phyloP scores from a whole-genome alignment of 2,888 invertebrate genomes.

The Caenorhabditis angaria region DNA sequence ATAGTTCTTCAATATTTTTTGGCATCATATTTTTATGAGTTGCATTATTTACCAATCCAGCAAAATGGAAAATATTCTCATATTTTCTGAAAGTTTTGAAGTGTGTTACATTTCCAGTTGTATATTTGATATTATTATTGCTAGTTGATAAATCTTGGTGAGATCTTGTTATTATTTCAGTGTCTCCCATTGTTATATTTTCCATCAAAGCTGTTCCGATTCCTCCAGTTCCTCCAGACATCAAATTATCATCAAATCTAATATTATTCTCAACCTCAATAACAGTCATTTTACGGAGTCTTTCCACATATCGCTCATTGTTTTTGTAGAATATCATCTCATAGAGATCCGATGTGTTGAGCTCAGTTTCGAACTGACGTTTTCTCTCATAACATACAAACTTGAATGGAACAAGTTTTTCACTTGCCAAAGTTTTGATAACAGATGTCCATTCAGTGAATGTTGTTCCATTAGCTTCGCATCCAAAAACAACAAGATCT shows the following conservation, averaged over 20 bases:
- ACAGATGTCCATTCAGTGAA: constrained; percentile 52
- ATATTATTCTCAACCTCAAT: background rate
- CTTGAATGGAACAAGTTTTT: constrained; percentile 34
- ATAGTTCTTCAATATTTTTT: constrained; percentile 39
- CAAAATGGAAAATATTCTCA: constrained; percentile 60
- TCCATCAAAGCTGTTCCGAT: constrained; percentile 48
- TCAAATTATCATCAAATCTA: constrained; percentile 25
- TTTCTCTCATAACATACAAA: constrained; percentile 42
- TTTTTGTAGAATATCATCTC: constrained; percentile 48
- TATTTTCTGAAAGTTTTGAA: background rate
- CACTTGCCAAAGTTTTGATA: constrained; percentile 48
- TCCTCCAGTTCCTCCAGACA: constrained; percentile 64
- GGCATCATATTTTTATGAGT: constrained; percentile 26
- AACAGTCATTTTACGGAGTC: constrained; percentile 10
- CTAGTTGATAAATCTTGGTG: background rate
- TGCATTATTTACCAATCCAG: constrained; percentile 59
- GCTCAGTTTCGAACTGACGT: constrained; percentile 39
- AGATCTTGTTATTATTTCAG: constrained; percentile 27
- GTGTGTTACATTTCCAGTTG: background rate
- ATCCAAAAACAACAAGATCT: constrained; percentile 27
- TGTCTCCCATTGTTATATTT: constrained; percentile 24
- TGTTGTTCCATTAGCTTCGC: constrained; percentile 30
- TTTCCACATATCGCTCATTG: constrained; percentile 36
- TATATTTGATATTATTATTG: background rate
- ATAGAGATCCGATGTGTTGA: constrained; percentile 16